Evolutionary conservation across 2,888 invertebrate species (phyloP).

Genomic region (Caenorhabditis sulstoni): DNA sequence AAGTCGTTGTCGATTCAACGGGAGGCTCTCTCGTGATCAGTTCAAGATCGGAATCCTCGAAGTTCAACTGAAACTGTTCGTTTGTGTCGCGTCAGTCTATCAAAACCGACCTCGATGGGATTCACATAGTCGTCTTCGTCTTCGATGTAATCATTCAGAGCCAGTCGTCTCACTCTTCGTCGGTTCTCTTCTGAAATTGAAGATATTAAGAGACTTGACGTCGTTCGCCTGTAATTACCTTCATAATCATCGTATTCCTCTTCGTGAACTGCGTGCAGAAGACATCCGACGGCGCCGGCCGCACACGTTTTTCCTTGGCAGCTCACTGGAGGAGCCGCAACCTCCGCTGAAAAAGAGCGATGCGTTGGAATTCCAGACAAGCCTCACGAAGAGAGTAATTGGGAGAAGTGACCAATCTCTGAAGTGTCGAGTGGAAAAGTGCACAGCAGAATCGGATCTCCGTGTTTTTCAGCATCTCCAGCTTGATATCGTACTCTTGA

Average conservation of each 20-base stretch:
- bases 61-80: conserved; percentile 44
- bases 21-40: conserved; percentile 43
- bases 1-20: conserved; percentile 24
- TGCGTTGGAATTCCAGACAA: not conserved
- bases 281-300: conserved; percentile 67
- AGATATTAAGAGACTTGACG: not conserved
- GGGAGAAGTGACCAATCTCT: conserved; percentile 61
- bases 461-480: conserved; percentile 54
- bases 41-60: conserved; percentile 60
- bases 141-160: conserved; percentile 56
- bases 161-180: conserved; percentile 32
- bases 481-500: conserved; percentile 59
- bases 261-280: conserved; percentile 56
- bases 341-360: conserved; percentile 53
- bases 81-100: not conserved
- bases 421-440: conserved; percentile 67
- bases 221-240: conserved; percentile 5
- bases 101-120: conserved; percentile 57
- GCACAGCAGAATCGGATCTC: conserved; percentile 66
- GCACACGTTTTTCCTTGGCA: conserved; percentile 61
- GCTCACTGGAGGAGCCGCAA: conserved; percentile 56
- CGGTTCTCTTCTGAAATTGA: conserved; percentile 43
- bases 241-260: conserved; percentile 64
- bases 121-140: conserved; percentile 62
- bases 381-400: conserved; percentile 59